Evolutionary conservation across 1,140 invertebrate genomes (phyloP).

Genomic region (Pseudachorutes palmiensis): DNA sequence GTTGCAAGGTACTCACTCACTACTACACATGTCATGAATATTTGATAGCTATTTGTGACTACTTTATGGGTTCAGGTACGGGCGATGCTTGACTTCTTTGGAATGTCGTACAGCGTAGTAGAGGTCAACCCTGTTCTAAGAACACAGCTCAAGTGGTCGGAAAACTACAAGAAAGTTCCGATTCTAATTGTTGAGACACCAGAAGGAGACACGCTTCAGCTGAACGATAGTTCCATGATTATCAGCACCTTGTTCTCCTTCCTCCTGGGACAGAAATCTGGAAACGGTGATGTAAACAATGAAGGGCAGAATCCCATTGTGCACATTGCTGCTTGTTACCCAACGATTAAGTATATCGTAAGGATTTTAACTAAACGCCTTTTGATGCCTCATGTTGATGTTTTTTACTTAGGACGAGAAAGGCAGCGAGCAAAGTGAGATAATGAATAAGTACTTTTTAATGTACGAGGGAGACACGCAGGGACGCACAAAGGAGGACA

Average conservation of each 20-base stretch:
- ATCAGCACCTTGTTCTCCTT: slow-evolving; percentile 77
- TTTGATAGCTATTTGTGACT: not conserved
- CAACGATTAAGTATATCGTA: slow-evolving; percentile 54
- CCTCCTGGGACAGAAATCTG: slow-evolving; percentile 54
- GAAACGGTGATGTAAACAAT: slow-evolving; percentile 10
- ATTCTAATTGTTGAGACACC: slow-evolving; percentile 72
- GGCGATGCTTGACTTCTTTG: slow-evolving; percentile 85
- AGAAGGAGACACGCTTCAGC: slow-evolving; percentile 54
- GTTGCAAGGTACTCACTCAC: slow-evolving; percentile 65
- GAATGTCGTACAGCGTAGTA: slow-evolving; percentile 88
- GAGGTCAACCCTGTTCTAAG: slow-evolving; percentile 88
- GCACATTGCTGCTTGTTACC: slow-evolving; percentile 76
- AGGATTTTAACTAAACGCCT: not conserved
- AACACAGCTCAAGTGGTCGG: slow-evolving; percentile 85
- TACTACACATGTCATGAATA: not conserved
- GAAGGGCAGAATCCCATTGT: slow-evolving; percentile 44
- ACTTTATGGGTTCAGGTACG: slow-evolving; percentile 52
- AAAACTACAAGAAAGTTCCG: slow-evolving; percentile 86
- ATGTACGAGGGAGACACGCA: slow-evolving; percentile 65
- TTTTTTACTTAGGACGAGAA: slow-evolving; percentile 50
- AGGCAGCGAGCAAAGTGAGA: slow-evolving; percentile 61
- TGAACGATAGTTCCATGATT: slow-evolving; percentile 91
- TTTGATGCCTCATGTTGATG: not conserved
- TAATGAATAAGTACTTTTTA: slow-evolving; percentile 90
- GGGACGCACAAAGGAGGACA: slow-evolving; percentile 50